A percentile compares a stretch with the other conserved stretches of the same genome.
Conservation (phyloP, 2,888 invertebrate genomes). For the Thelaira solivaga region DNA sequence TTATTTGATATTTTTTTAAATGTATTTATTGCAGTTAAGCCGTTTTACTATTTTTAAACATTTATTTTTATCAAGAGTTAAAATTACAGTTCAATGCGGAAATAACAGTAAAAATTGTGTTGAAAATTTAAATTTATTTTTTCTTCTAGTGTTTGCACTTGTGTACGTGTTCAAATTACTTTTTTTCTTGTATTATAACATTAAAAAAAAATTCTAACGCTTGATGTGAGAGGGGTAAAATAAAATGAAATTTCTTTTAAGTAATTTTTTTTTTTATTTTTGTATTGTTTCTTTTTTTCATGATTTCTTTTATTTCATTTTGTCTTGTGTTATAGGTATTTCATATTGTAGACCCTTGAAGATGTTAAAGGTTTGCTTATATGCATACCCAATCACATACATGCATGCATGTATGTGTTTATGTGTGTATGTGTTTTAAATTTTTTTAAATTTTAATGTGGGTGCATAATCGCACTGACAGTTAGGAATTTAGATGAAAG, state of each 20-base stretch:
- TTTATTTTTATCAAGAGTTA: not conserved
- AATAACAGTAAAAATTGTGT: slow-evolving; percentile 38
- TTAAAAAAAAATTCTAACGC: slow-evolving; percentile 5
- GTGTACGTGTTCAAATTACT: slow-evolving; percentile 40
- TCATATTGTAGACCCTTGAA: not conserved
- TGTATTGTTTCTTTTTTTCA: not conserved
- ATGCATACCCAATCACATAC: no score
- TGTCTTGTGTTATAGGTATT: not conserved
- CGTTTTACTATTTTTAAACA: not conserved
- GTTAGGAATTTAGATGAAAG: no score
- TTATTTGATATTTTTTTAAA: no score
- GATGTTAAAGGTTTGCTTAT: no score
- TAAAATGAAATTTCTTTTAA: slow-evolving; percentile 10
- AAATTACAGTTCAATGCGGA: slow-evolving; percentile 33
- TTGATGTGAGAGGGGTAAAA: not conserved
- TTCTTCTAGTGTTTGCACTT: slow-evolving; percentile 21
- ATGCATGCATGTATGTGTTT: not conserved
- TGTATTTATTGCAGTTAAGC: slow-evolving; percentile 15
- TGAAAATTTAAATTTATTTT: slow-evolving; percentile 42
- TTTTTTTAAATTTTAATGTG: no score
- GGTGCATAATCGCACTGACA: no score
- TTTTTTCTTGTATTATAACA: slow-evolving; percentile 1
- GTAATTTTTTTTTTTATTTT: not conserved
- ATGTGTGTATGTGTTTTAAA: not conserved
- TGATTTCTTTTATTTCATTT: no score